phyloP scores from a whole-genome alignment of 2,888 invertebrate species.

The Drosophila siamana region DNA sequence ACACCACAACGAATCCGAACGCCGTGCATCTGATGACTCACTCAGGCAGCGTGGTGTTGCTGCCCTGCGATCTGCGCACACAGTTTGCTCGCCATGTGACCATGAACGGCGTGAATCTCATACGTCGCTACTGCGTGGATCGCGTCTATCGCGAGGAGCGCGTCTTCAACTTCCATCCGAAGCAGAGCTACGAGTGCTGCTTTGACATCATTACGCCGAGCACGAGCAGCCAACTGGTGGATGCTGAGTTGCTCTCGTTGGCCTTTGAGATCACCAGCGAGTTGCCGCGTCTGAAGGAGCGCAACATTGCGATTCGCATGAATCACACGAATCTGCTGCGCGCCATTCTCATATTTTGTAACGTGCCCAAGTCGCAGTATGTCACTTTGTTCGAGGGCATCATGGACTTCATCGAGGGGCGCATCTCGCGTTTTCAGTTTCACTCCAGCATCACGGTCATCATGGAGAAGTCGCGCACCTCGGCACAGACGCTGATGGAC shows the following conservation, averaged over 20 bases:
- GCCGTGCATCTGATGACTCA: conserved; percentile 94
- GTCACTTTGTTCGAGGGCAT: conserved; percentile 79
- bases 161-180: conserved; percentile 93
- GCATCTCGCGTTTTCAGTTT: conserved; percentile 89
- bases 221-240: conserved; percentile 91
- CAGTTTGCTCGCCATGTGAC: conserved; percentile 94
- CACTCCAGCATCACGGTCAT: conserved; percentile 89
- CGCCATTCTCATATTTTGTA: conserved; percentile 92
- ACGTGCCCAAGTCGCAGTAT: conserved; percentile 90
- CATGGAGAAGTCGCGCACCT: conserved; percentile 86
- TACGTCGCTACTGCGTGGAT: conserved; percentile 94
- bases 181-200: conserved; percentile 95
- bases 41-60: conserved; percentile 92
- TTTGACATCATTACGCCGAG: conserved; percentile 96
- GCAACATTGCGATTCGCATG: conserved; percentile 89
- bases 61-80: conserved; percentile 93
- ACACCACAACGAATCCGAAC: conserved; percentile 68
- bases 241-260: conserved; percentile 93
- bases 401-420: conserved; percentile 86
- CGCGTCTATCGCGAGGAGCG: conserved; percentile 94
- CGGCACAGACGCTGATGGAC: conserved; percentile 82
- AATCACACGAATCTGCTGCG: conserved; percentile 92
- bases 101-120: conserved; percentile 90
- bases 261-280: conserved; percentile 91
- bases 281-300: conserved; percentile 88